These are phyloP conservation scores for Aspidapion aeneum DNA, from an alignment of 2,888 invertebrate genomes.

Conservation along the genomic window DNA sequence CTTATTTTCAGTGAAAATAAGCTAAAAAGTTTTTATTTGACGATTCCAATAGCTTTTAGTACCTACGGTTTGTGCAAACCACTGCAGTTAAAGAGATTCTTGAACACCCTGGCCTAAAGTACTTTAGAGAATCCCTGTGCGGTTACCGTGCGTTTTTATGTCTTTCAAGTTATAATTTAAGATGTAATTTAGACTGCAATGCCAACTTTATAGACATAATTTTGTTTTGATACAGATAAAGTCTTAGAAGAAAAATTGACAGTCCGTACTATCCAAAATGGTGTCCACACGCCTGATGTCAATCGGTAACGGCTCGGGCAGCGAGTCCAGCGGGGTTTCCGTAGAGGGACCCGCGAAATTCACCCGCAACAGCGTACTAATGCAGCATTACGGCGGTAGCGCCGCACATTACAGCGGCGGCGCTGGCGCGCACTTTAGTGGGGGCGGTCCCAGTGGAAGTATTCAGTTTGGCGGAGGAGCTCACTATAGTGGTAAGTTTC, in stretches of 20 bases:
- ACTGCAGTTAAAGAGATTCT: too few relatives aligned
- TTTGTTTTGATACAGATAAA: too few relatives aligned
- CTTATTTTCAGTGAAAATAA: too few relatives aligned
- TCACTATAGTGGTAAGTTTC: background rate
- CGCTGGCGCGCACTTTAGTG: conserved; percentile 8
- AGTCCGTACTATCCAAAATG: conserved; percentile 43
- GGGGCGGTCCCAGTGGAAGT: background rate
- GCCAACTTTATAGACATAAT: too few relatives aligned
- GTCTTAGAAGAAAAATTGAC: background rate
- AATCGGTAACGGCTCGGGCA: conserved; percentile 46
- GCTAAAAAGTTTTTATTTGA: too few relatives aligned
- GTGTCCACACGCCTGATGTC: conserved; percentile 56
- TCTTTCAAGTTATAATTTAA: too few relatives aligned
- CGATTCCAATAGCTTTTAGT: too few relatives aligned
- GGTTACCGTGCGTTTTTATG: too few relatives aligned
- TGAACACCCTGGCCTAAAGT: too few relatives aligned
- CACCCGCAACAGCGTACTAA: conserved; percentile 36
- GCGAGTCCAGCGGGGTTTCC: conserved; percentile 35
- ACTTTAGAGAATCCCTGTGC: too few relatives aligned
- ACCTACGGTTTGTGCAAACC: too few relatives aligned
- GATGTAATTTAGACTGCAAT: too few relatives aligned
- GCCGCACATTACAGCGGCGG: conserved; percentile 9
- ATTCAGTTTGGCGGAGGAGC: background rate
- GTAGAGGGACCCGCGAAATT: conserved; percentile 38
- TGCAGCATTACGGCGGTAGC: background rate